Evolutionary conservation across 2,888 invertebrate genomes (phyloP), one percentile per base, ranked within the genome.

Genomic region (Tuberolachnus salignus): DNA sequence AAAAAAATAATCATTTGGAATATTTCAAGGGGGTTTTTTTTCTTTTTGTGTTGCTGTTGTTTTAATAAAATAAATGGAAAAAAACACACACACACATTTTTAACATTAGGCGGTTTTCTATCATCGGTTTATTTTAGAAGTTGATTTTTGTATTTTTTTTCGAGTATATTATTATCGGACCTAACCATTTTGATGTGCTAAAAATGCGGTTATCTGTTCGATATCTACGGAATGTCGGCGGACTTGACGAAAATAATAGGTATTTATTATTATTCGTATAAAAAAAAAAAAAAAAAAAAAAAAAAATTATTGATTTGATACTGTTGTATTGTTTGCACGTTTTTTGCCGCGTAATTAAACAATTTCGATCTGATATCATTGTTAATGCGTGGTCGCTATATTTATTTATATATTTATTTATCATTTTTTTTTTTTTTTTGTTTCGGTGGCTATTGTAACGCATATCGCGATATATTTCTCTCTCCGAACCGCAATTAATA

Each of bases 391-490:
- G 44, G 34, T 4, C 23, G 53, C 42, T 53, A 66, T 53, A 66
- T 64, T 74, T 74, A 19, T 55, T 34, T 69, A 21, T 26, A 9
- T 46, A 2, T 14, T 44, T 64, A 6, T 46, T 46, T 26, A 46
- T n/a, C 8, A n/a, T n/a, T 69, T 66, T 34, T 34, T 44, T 44
- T 66, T 34, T 67, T 44, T 42, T 55, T 51, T 26, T 3, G 66
- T 51, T 73, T 42, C 61, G 66, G 46, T 75, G 75, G 57, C 44
- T 57, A 78, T 69, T 78, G 59, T 59, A 67, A 78, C 67, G 78
- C 78, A 59, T 69, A 69, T 78, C 67, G 78, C 69, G 78, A 69
- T 69, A 69, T 59, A 69, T 78, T 78, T 78, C 59, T 78, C 78
- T 67, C 67, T 64, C 69, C 51, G 59, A 42, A 78, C 78, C 78